These are phyloP conservation scores for Henricia sp. DNA, from an alignment of 53 echinoderm and acorn worm genomes.

Conservation along the genomic window DNA sequence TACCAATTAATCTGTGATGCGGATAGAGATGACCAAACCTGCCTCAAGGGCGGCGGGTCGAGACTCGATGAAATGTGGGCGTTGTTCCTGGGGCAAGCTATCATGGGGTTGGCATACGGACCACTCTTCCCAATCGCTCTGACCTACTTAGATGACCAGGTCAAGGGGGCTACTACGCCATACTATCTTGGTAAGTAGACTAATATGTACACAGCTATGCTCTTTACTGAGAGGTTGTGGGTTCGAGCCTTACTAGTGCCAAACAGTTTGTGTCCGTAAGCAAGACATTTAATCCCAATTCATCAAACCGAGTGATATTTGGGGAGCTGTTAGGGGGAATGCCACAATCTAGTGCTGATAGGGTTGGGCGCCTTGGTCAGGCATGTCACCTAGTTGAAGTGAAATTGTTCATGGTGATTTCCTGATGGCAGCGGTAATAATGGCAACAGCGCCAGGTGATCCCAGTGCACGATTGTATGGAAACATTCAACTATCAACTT, in stretches of 20 bases:
- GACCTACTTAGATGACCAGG: conserved; percentile 64
- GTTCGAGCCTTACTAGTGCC: neutral
- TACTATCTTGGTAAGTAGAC: conserved; percentile 58
- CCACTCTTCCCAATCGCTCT: conserved; percentile 52
- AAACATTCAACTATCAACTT: no score
- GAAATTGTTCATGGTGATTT: no score
- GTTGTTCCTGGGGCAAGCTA: conserved; percentile 46
- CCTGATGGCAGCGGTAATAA: no score
- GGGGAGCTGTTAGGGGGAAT: neutral
- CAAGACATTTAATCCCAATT: neutral
- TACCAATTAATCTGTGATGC: conserved; percentile 12
- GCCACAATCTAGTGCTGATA: neutral
- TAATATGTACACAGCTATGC: no score
- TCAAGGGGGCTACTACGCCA: conserved; percentile 32
- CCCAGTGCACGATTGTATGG: no score
- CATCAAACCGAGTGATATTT: neutral
- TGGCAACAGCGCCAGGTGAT: no score
- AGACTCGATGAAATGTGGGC: conserved; percentile 13
- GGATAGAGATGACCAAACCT: neutral
- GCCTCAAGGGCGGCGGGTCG: conserved; percentile 27
- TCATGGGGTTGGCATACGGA: conserved; percentile 41
- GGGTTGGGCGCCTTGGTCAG: no score
- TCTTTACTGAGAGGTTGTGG: neutral
- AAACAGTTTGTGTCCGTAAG: neutral
- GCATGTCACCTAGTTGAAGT: no score